phyloP scores from a whole-genome alignment of 2,888 invertebrate genomes.

The Macrophya annulata region DNA sequence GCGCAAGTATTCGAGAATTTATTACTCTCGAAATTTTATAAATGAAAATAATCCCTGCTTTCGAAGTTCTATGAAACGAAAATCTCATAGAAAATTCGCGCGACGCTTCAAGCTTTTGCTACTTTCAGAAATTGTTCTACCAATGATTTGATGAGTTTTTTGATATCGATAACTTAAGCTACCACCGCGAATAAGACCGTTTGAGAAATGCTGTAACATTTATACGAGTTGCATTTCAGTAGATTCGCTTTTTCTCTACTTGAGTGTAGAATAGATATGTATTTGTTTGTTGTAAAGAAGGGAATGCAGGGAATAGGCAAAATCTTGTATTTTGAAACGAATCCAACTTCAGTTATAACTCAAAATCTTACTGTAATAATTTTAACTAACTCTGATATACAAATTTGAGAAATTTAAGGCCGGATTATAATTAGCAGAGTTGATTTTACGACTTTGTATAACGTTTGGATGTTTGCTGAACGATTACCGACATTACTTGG shows the following conservation, averaged over 20 bases:
- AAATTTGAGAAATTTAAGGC: not conserved
- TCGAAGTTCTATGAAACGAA: too few relatives aligned
- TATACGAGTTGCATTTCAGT: not conserved
- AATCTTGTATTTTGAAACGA: not conserved
- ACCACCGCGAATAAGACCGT: slow-evolving; percentile 27
- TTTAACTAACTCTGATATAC: not conserved
- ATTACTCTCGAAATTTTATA: not conserved
- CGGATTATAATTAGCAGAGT: not conserved
- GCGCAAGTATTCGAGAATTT: not conserved
- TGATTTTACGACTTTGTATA: slow-evolving; percentile 21
- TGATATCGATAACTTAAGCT: slow-evolving; percentile 36
- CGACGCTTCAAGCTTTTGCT: slow-evolving; percentile 17
- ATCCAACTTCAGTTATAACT: not conserved
- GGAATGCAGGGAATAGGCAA: not conserved
- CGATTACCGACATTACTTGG: not conserved
- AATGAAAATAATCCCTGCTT: not conserved
- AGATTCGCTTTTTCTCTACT: not conserved
- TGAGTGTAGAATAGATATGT: too few relatives aligned
- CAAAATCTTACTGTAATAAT: not conserved
- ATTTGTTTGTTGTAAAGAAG: not conserved
- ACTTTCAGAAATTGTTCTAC: slow-evolving; percentile 7
- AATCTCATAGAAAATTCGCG: not conserved
- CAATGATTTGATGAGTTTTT: slow-evolving; percentile 38
- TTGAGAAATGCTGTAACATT: not conserved
- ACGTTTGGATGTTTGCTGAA: slow-evolving; percentile 18